Evolutionary conservation across 2,888 invertebrate species (phyloP).

Genomic region (Enchytraeus crypticus): DNA sequence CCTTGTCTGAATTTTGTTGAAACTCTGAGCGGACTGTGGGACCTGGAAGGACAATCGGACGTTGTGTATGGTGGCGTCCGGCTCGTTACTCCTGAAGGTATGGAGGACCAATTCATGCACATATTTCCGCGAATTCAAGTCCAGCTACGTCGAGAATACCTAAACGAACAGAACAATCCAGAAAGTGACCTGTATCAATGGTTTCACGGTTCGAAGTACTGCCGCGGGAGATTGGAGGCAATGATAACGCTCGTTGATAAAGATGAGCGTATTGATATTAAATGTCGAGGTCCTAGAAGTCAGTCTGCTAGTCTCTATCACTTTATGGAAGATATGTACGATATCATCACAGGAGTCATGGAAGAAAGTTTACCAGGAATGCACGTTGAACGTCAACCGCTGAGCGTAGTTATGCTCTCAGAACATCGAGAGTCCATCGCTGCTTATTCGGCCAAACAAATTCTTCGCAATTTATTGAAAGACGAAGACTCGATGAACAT

Average conservation of each 20-base stretch:
- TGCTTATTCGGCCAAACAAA: constrained; percentile 40
- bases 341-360: constrained; percentile 59
- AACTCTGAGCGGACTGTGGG: constrained; percentile 62
- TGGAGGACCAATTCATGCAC: constrained; percentile 57
- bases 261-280: constrained; percentile 56
- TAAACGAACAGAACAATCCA: constrained; percentile 41
- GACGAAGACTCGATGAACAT: constrained; percentile 46
- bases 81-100: constrained; percentile 37
- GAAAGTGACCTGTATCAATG: constrained; percentile 66
- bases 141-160: constrained; percentile 53
- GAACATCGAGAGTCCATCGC: constrained; percentile 25
- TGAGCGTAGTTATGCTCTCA: constrained; percentile 49
- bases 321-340: constrained; percentile 61
- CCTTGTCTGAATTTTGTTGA: constrained; percentile 62
- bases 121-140: constrained; percentile 64
- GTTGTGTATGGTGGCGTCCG: constrained; percentile 61
- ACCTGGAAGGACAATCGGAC: constrained; percentile 47
- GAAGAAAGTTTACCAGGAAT: constrained; percentile 62
- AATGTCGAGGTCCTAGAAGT: constrained; percentile 59
- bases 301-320: constrained; percentile 53
- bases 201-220: constrained; percentile 64
- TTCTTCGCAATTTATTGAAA: constrained; percentile 48
- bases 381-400: constrained; percentile 59
- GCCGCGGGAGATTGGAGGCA: constrained; percentile 61
- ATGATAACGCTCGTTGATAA: constrained; percentile 55